Base-by-base conservation (phyloP, 1,140 invertebrate species). In the Apis cerana region DNA sequence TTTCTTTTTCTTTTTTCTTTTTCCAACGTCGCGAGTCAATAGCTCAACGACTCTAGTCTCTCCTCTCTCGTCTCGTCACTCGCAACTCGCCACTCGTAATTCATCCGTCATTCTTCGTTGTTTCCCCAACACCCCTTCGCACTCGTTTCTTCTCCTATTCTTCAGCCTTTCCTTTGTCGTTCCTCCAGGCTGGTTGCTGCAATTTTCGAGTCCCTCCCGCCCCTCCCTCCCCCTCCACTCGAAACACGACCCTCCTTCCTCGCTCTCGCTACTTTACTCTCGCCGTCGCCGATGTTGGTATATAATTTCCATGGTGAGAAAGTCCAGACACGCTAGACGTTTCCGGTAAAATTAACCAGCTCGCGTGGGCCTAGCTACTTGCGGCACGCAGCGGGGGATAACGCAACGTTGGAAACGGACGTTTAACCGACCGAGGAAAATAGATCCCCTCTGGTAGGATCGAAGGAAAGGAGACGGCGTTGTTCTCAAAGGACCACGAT, bases 271-370 rank as follows among this genome's bases (percentile, higher is more conserved):
- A 52, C 62, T 58, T 62, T 54, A 33, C 67, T 62, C 23, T 5
- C 43, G 54, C 19, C 27, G 54, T 59, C 19, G 21, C 68, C 8
- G 33, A 21, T 43, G 64, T 67, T 17, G 68, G 21, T 50, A 43
- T 43, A 13, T 15, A 59, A 61, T 59, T 64, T n/a, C 59, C 59
- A 33, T 48, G 62, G 23, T 86, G 85, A 87, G 85, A 87, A 87
- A 84, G 75, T 84, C 80, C 85, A 87, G 85, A 87, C 85, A 12
- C 77, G 67, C 74, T 72, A 68, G 81, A 64, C 75, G 75, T 54
- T 87, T 82, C 48, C 74, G 64, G 86, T 83, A 80, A 87, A 87
- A 86, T 86, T 83, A 86, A 78, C 85, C 83, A 67, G 75, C 72
- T 75, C 62, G 76, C 62, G 80, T 27, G 69, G 21, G 10, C 64